These are phyloP conservation scores for Prochilodus magdalenae DNA, from an alignment of 2,113 vertebrate species.

Conservation along the genomic window DNA sequence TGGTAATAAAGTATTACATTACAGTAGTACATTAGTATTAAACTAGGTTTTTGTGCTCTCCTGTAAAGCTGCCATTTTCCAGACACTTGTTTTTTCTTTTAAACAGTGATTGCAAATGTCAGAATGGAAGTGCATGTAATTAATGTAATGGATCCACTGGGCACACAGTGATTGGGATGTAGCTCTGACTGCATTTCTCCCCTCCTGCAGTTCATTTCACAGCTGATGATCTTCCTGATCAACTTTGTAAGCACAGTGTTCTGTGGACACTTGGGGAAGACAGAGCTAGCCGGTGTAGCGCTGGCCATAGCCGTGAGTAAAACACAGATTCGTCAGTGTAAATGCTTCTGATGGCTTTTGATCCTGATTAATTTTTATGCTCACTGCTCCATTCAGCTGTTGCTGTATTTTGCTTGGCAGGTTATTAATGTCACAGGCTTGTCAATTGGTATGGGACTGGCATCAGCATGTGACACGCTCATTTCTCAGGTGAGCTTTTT, in stretches of 20 bases:
- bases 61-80: no score
- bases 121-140: no score
- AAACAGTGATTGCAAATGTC: no score
- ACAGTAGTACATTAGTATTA: no score
- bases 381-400: background rate
- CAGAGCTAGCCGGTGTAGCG: conserved; percentile 81
- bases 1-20: no score
- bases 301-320: conserved; percentile 82
- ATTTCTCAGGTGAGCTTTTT: conserved; percentile 84
- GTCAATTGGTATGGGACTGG: conserved; percentile 83
- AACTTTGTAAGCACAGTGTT: conserved; percentile 89
- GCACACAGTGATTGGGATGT: background rate
- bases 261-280: conserved; percentile 89
- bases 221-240: conserved; percentile 87
- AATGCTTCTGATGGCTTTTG: background rate
- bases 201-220: conserved; percentile 81
- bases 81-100: no score
- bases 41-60: no score
- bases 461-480: conserved; percentile 87
- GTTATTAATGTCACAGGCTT: conserved; percentile 87
- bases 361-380: background rate
- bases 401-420: conserved; percentile 65
- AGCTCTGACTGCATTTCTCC: conserved; percentile 8
- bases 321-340: background rate
- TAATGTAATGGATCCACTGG: no score